Conservation (phyloP, 2,797 vertebrate species). For the Poecilia gillii region DNA sequence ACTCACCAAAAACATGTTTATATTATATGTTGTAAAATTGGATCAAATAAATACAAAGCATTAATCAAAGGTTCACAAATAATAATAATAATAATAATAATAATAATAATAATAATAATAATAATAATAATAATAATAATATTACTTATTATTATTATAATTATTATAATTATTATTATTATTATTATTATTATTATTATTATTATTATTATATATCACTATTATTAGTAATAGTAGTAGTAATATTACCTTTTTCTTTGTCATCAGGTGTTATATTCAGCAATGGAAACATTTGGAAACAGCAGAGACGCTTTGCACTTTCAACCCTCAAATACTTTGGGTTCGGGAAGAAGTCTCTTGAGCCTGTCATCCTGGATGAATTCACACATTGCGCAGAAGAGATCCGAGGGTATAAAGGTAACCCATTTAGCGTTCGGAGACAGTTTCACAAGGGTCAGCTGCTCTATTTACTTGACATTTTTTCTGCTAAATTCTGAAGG, state of each 20-base stretch:
- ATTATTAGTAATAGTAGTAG: background rate
- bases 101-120: background rate
- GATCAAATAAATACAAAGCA: background rate
- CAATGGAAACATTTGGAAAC: slow-evolving; percentile 64
- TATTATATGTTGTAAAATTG: background rate
- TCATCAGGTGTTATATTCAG: slow-evolving; percentile 62
- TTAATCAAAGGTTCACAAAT: background rate
- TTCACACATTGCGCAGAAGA: slow-evolving; percentile 30
- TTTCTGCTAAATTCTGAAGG: slow-evolving; percentile 52
- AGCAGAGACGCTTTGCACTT: slow-evolving; percentile 75
- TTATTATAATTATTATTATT: background rate
- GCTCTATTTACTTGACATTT: background rate
- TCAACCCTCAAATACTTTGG: slow-evolving; percentile 71
- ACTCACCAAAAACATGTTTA: background rate
- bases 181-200: background rate
- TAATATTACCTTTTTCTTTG: background rate
- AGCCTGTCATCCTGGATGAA: slow-evolving; percentile 54
- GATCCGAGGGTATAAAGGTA: slow-evolving; percentile 36
- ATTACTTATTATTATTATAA: no score
- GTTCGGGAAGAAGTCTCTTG: slow-evolving; percentile 67
- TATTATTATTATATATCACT: no score
- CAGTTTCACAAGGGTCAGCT: accelerated
- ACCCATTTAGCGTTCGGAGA: accelerated
- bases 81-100: background rate
- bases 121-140: no score